Conservation (phyloP, 2,113 vertebrate species). For the Alethe castanea region DNA sequence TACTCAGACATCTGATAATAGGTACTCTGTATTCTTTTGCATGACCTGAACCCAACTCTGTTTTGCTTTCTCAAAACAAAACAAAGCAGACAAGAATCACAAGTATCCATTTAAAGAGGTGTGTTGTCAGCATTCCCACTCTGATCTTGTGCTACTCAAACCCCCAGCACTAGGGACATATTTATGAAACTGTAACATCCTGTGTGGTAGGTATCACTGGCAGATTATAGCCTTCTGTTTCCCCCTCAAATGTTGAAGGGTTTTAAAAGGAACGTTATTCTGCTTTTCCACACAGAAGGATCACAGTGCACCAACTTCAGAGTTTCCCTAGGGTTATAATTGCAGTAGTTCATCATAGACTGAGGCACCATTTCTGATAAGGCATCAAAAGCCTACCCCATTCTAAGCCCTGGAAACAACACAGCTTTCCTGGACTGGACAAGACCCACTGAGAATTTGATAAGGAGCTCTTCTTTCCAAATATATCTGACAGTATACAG, state of each 20-base stretch:
- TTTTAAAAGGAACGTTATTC: not conserved
- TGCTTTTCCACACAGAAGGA: not conserved
- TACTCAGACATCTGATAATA: not conserved
- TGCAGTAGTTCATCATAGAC: not conserved
- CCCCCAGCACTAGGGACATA: not conserved
- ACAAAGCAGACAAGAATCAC: not conserved
- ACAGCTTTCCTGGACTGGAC: not conserved
- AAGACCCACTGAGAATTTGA: not conserved
- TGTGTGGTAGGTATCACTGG: not conserved
- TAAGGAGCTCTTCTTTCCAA: not conserved
- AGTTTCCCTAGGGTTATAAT: not conserved
- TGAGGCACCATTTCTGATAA: not conserved
- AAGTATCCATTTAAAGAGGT: not conserved
- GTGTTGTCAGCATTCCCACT: not conserved
- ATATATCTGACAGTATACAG: not conserved
- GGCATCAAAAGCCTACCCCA: not conserved
- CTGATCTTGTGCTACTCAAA: not conserved
- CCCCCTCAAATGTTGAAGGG: not conserved
- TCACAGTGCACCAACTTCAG: not conserved
- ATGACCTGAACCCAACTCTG: not conserved
- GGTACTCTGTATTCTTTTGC: not conserved
- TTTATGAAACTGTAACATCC: not conserved
- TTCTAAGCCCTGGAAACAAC: not conserved
- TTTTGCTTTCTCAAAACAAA: not conserved
- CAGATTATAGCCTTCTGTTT: not conserved